Evolutionary conservation across 2,797 vertebrate species (phyloP).

Genomic region (Ctenochaetus hawaiiensis): DNA sequence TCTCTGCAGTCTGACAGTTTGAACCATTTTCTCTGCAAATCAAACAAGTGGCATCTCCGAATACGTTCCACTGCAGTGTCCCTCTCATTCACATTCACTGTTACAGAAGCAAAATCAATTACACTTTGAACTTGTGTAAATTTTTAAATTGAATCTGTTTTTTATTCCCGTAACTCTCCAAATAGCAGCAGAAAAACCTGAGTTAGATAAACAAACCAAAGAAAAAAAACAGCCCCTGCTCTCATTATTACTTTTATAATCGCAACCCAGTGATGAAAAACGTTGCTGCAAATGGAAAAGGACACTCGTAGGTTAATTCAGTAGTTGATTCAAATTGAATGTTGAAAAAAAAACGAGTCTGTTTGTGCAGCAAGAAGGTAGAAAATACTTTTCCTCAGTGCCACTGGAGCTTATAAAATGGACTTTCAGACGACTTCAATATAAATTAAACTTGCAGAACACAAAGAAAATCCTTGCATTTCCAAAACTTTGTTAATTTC

Average conservation of each 20-base stretch:
- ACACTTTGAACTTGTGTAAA: accelerated
- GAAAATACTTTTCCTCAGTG: neutral
- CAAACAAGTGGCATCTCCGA: conserved; percentile 30
- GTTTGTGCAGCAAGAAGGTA: neutral
- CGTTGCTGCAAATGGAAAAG: neutral
- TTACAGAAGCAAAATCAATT: conserved; percentile 16
- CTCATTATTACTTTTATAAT: neutral
- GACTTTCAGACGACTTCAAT: neutral
- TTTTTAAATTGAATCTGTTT: neutral
- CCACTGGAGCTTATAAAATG: neutral
- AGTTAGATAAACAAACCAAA: no score
- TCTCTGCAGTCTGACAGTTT: neutral
- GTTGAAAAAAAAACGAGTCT: neutral
- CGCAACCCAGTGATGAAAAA: neutral
- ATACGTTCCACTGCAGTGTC: neutral
- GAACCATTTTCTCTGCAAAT: conserved; percentile 5
- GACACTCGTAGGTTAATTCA: neutral
- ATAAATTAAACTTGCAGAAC: neutral
- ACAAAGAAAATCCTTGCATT: neutral
- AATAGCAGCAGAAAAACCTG: neutral
- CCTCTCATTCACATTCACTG: conserved; percentile 13
- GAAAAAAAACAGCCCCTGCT: neutral
- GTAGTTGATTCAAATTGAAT: neutral
- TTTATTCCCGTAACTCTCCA: neutral
- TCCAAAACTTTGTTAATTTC: no score